Evolutionary conservation across 2,113 vertebrate species (phyloP), one percentile per base, ranked within the genome.

Genomic region (Apaloderma vittatum): DNA sequence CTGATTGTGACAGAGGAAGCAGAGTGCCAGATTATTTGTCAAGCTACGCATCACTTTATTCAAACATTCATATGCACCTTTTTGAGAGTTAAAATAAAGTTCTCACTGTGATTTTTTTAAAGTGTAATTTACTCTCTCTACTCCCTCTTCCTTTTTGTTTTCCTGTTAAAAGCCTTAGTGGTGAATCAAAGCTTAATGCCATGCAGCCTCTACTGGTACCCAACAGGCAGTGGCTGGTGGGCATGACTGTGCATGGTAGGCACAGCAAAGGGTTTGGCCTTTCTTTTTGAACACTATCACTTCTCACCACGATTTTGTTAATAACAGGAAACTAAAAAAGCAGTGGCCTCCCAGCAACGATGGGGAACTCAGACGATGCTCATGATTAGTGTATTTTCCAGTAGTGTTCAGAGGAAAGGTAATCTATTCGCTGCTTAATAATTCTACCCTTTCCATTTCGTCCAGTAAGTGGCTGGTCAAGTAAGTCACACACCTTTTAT

Each of bases 11-110:
- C 37, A 81, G 55, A 70, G 20, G 34, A 30, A 92, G 58, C 32
- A 57, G 52, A 89, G 59, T 48, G 45, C 26, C 73, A 75, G 20
- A 75, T 49, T 58, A 79, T 71, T 90, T 82, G 54, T 65, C 57
- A 78, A 51, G 65, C 68, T 81, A 89, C 55, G 45, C 0, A 0
- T 29, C 27, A 72, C 68, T 81, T 84, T 94, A 83, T 74, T 81
- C 67, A 70, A 94, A 74, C 49, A 46, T 54, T 55, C 30, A 24
- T 14, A 80, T 36, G 29, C 32, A 66, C 37, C 37, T 86, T 84
- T 81, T 59, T 2, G 11, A 81, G 68, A 95, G 20, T 94, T 84
- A 88, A 70, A 85, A 87, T 90, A 84, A 52, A 83, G 49, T 91
- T 58, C 14, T 62, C 29, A 59, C 46, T 72, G 26, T n/a, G 59